These are phyloP conservation scores for Australoheros facetus DNA, from an alignment of 2,797 vertebrate genomes.

Conservation along the genomic window DNA sequence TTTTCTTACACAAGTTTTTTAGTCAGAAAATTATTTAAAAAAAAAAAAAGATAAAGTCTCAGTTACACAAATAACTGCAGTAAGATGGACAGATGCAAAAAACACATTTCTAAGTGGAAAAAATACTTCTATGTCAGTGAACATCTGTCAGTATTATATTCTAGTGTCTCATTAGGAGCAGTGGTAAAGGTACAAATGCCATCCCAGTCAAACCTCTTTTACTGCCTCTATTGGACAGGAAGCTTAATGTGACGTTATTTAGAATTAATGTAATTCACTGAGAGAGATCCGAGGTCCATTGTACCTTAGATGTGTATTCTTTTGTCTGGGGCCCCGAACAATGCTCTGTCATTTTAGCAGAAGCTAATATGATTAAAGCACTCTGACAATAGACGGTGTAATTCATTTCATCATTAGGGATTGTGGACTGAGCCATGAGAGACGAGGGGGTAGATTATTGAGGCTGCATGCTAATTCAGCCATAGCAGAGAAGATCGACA, in stretches of 20 bases:
- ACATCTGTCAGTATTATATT: slow-evolving; percentile 53
- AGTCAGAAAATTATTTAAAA: not conserved
- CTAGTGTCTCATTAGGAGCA: slow-evolving; percentile 64
- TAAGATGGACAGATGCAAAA: slow-evolving; percentile 36
- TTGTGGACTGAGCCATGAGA: slow-evolving; percentile 51
- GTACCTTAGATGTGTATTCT: slow-evolving; percentile 82
- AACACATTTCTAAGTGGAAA: slow-evolving; percentile 30
- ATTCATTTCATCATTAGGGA: slow-evolving; percentile 80
- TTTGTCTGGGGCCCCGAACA: slow-evolving; percentile 81
- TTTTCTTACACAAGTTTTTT: not conserved
- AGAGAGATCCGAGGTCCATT: slow-evolving; percentile 79
- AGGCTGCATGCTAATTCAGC: slow-evolving; percentile 67
- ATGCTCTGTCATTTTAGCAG: slow-evolving; percentile 79
- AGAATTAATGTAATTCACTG: slow-evolving; percentile 81
- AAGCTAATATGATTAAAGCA: slow-evolving; percentile 83
- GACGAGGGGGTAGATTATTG: slow-evolving; percentile 54
- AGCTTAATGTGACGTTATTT: slow-evolving; percentile 75
- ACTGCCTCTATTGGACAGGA: slow-evolving; percentile 61
- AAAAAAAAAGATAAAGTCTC: not conserved
- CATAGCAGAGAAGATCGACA: slow-evolving; percentile 37
- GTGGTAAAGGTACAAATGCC: slow-evolving; percentile 73
- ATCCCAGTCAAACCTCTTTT: slow-evolving; percentile 61
- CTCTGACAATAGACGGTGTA: slow-evolving; percentile 78
- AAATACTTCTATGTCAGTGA: slow-evolving; percentile 25
- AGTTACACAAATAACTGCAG: not conserved